Evolutionary conservation across 2,797 vertebrate genomes (phyloP).

Genomic region (Siniperca obscura): DNA sequence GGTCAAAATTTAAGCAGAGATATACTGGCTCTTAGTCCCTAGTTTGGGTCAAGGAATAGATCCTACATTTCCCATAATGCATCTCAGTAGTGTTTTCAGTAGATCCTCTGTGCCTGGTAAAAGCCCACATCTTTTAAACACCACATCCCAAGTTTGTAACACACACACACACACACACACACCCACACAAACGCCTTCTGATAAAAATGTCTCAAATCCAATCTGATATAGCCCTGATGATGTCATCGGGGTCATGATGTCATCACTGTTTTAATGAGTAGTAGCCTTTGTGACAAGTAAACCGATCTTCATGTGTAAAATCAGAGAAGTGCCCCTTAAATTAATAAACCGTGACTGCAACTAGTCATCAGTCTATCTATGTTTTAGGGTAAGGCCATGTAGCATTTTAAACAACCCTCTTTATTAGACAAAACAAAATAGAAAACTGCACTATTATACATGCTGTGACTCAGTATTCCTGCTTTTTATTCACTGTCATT

Average conservation of each 20-base stretch:
- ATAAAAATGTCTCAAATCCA: background rate
- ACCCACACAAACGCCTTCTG: background rate
- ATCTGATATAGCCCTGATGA: background rate
- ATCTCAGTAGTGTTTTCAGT: background rate
- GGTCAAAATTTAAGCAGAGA: background rate
- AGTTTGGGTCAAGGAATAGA: background rate
- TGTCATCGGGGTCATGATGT: background rate
- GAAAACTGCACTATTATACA: background rate
- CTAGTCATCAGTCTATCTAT: background rate
- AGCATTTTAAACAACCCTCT: background rate
- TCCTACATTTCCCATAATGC: slow-evolving; percentile 1
- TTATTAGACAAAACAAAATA: background rate
- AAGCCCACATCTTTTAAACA: background rate
- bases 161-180: background rate
- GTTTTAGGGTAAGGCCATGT: background rate
- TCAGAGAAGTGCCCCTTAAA: background rate
- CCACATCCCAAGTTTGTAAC: background rate
- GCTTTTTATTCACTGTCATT: background rate
- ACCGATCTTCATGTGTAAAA: no score
- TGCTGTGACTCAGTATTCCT: slow-evolving; percentile 12
- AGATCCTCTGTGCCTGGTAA: background rate
- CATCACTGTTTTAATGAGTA: background rate
- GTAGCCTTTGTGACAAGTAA: background rate
- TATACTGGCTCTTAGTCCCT: background rate
- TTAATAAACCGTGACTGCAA: background rate